phyloP scores from a whole-genome alignment of 2,113 vertebrate species.

The Callospermophilus lateralis region DNA sequence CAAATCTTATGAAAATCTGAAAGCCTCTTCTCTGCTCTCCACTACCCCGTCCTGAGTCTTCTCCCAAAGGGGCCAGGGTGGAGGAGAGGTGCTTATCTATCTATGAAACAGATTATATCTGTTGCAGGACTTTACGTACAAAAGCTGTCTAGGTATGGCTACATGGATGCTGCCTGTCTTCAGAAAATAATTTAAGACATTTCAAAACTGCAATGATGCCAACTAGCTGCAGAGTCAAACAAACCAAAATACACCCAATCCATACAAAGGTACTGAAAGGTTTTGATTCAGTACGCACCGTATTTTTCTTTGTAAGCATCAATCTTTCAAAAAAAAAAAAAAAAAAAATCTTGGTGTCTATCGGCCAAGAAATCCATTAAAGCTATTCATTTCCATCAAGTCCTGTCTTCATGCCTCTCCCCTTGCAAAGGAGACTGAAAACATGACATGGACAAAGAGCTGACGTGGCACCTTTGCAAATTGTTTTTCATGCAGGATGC shows the following conservation, averaged over 20 bases:
- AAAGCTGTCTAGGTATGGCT: not conserved
- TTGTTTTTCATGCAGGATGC: rapidly evolving
- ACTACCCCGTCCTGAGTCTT: not conserved
- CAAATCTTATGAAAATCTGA: not conserved
- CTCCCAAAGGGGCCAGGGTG: not conserved
- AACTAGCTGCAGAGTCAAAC: not conserved
- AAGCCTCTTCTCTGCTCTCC: not conserved
- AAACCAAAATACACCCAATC: not conserved
- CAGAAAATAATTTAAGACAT: not conserved
- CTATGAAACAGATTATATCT: not conserved
- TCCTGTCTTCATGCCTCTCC: not conserved
- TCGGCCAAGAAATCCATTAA: not conserved
- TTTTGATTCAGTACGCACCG: not conserved
- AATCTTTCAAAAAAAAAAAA: not conserved
- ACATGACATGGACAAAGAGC: not conserved
- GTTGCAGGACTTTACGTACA: not conserved
- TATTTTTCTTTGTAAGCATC: not conserved
- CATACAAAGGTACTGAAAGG: not conserved
- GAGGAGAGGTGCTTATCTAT: not conserved
- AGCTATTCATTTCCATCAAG: not conserved
- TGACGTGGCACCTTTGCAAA: not conserved
- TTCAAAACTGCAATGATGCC: not conserved
- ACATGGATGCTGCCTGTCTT: not conserved
- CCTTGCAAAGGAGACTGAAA: not conserved
- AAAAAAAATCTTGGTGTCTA: not conserved